phyloP scores from a whole-genome alignment of 2,888 invertebrate species.

The Diplolepis rosae region DNA sequence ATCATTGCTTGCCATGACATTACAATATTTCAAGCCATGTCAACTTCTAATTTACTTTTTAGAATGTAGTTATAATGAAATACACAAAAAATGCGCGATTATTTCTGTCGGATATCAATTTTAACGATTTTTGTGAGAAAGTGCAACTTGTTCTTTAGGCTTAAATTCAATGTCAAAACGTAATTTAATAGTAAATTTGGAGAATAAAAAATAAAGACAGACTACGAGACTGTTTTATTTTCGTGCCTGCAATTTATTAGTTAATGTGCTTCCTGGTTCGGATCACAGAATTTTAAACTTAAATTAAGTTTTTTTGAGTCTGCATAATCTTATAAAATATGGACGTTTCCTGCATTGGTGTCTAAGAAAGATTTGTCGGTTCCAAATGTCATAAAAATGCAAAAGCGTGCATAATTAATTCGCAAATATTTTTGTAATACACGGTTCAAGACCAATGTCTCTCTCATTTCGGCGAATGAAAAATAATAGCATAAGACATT shows the following conservation, averaged over 20 bases:
- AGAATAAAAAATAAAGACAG: not conserved
- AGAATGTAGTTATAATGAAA: too few relatives aligned
- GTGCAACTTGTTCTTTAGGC: not conserved
- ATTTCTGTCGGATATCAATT: too few relatives aligned
- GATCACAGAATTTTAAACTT: not conserved
- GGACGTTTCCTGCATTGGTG: not conserved
- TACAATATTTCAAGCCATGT: not conserved
- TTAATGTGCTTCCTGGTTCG: conserved; percentile 19
- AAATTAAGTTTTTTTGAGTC: conserved; percentile 2
- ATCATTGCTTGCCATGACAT: not conserved
- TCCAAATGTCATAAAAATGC: conserved; percentile 12
- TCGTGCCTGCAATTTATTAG: not conserved
- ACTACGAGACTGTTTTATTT: not conserved
- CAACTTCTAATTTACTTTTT: not conserved
- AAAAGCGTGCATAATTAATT: conserved; percentile 17
- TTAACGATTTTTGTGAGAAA: too few relatives aligned
- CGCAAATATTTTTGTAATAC: not conserved
- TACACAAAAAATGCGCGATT: too few relatives aligned
- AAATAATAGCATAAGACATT: too few relatives aligned
- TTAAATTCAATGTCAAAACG: not conserved
- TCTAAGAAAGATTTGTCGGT: not conserved
- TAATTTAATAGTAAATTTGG: not conserved
- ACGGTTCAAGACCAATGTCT: not conserved
- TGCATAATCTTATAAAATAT: not conserved
- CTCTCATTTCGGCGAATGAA: too few relatives aligned